Evolutionary conservation across 2,113 vertebrate genomes (phyloP).

Genomic region (Chunga burmeisteri): DNA sequence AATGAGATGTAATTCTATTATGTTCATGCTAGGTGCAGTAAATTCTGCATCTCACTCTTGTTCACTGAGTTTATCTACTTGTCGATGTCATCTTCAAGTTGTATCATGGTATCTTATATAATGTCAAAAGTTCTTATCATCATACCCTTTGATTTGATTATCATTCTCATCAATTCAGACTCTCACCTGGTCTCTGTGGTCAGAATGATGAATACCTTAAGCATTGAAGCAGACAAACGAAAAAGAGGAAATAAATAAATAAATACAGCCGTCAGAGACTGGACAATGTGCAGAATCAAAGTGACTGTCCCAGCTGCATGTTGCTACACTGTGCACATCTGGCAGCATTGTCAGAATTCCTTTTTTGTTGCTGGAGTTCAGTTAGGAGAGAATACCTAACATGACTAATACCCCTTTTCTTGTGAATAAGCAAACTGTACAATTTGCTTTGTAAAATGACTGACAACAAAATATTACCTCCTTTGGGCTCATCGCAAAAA

Average conservation of each 20-base stretch:
- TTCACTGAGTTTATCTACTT: background rate
- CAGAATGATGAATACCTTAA: background rate
- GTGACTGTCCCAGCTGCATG: background rate
- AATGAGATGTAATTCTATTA: background rate
- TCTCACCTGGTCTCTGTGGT: background rate
- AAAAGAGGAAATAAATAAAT: background rate
- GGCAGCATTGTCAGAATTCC: background rate
- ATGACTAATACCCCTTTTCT: background rate
- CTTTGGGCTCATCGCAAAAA: background rate
- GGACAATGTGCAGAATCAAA: background rate
- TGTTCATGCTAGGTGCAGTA: background rate
- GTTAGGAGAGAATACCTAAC: background rate
- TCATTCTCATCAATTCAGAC: background rate
- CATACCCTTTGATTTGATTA: background rate
- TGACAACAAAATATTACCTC: background rate
- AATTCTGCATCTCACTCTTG: background rate
- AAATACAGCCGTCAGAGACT: background rate
- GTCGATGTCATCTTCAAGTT: background rate
- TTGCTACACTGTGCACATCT: background rate
- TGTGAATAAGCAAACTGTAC: background rate
- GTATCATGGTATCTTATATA: background rate
- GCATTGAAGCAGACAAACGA: accelerated
- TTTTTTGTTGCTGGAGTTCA: background rate
- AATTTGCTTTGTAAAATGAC: background rate
- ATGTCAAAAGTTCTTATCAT: background rate